Percentiles rank a stretch among this genome's conserved stretches.
phyloP scores from a whole-genome alignment of 2,888 invertebrate species.

The Furcula furcula region DNA sequence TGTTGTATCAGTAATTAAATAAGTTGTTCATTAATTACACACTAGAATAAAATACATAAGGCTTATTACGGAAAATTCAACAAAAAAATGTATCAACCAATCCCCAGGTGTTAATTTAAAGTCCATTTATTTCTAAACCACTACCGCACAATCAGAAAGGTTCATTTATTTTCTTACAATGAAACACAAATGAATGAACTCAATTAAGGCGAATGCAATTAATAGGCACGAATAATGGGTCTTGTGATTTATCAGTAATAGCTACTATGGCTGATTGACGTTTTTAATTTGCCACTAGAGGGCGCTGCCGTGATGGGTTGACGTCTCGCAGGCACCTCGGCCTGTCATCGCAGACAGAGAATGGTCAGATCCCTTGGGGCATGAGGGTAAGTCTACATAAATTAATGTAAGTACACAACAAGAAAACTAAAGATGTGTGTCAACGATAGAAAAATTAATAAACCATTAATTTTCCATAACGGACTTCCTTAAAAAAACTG shows the following conservation, averaged over 20 bases:
- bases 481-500: too few species aligned
- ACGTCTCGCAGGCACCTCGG: constrained; percentile 38
- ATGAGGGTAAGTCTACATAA: constrained; percentile 1
- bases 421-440: too few species aligned
- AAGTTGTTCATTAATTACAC: too few species aligned
- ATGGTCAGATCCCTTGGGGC: constrained; percentile 39
- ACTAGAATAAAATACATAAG: too few species aligned
- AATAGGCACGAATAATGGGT: constrained; percentile 66
- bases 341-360: constrained; percentile 46
- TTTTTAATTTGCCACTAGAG: constrained; percentile 62
- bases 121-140: constrained; percentile 34
- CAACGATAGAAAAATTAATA: too few species aligned
- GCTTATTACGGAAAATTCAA: constrained; percentile 4
- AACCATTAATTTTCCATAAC: too few species aligned
- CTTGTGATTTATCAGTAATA: constrained; percentile 70
- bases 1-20: too few species aligned
- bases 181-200: constrained; percentile 63
- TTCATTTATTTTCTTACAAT: constrained; percentile 62
- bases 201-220: constrained; percentile 70
- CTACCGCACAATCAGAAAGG: constrained; percentile 44
- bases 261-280: constrained; percentile 68
- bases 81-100: constrained; percentile 16
- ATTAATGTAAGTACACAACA: too few species aligned
- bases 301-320: constrained; percentile 33
- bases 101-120: constrained; percentile 27